A percentile compares a stretch with the other conserved stretches of the same genome.
Evolutionary conservation across 2,797 vertebrate genomes (phyloP).

Genomic region (Chelmon rostratus): DNA sequence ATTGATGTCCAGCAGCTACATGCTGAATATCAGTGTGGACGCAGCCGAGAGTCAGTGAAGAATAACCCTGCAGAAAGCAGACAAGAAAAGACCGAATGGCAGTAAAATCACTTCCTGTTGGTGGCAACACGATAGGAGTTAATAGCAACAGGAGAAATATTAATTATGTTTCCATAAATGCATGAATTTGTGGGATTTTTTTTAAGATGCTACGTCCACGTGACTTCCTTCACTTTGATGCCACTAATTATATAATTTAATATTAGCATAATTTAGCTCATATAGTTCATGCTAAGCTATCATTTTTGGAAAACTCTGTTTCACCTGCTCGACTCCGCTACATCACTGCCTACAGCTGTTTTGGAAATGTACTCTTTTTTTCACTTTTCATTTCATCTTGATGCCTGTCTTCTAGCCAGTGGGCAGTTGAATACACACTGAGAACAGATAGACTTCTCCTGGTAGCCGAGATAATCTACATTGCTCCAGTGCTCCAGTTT

Average conservation of each 20-base stretch:
- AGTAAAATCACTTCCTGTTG: not conserved
- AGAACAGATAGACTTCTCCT: constrained; percentile 38
- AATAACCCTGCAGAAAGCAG: not conserved
- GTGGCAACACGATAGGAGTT: not conserved
- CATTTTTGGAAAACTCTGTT: constrained; percentile 21
- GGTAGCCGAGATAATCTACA: constrained; percentile 51
- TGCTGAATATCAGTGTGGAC: not conserved
- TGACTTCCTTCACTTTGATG: not conserved
- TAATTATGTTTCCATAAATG: not conserved
- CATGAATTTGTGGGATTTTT: not conserved
- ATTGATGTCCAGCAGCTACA: not conserved
- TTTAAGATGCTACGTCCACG: not conserved
- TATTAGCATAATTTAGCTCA: not conserved
- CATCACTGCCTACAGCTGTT: constrained; percentile 35
- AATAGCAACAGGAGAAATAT: not conserved
- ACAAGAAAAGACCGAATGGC: not conserved
- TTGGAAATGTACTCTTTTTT: constrained; percentile 22
- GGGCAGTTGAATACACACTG: constrained; percentile 37
- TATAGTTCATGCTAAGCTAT: constrained; percentile 27
- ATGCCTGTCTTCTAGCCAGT: constrained; percentile 31
- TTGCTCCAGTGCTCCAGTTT: constrained; percentile 40
- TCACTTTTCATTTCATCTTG: constrained; percentile 32
- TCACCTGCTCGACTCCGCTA: constrained; percentile 7
- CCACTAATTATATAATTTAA: constrained; percentile 10
- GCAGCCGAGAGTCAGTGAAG: not conserved